A percentile compares a stretch with the other conserved stretches of the same genome.
Conservation (phyloP, 2,113 vertebrate genomes). For the Salminus brasiliensis region DNA sequence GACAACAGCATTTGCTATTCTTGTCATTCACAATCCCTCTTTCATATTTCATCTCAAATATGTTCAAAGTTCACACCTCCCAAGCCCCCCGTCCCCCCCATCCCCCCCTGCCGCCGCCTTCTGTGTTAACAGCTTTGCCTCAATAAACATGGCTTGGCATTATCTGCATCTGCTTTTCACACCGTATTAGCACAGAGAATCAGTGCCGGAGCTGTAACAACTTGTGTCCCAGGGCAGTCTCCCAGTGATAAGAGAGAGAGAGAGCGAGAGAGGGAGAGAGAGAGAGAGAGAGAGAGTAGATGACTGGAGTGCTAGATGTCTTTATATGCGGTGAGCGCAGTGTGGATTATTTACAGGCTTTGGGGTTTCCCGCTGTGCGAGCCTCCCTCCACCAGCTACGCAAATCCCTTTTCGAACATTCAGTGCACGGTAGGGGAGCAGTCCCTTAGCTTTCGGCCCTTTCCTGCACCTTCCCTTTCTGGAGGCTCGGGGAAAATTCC, state of each 20-base stretch:
- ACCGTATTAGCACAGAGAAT: conserved; percentile 63
- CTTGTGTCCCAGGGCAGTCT: conserved; percentile 69
- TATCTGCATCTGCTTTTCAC: conserved; percentile 68
- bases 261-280: background rate
- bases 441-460: background rate
- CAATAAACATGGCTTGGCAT: conserved; percentile 63
- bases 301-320: conserved; percentile 59
- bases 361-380: conserved; percentile 75
- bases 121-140: conserved; percentile 61
- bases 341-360: conserved; percentile 79
- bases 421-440: conserved; percentile 56
- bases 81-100: no score
- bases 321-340: conserved; percentile 71
- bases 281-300: no score
- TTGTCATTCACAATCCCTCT: conserved; percentile 66
- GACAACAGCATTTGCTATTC: conserved; percentile 62
- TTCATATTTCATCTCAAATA: conserved; percentile 63
- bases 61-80: conserved; percentile 68
- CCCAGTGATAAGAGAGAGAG: conserved; percentile 69
- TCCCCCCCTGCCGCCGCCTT: background rate
- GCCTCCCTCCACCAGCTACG: conserved; percentile 70
- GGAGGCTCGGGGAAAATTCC: background rate
- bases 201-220: conserved; percentile 49
- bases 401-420: conserved; percentile 73
- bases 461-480: background rate